Conservation (phyloP, 2,797 vertebrate genomes). For the Synaphobranchus kaupii region DNA sequence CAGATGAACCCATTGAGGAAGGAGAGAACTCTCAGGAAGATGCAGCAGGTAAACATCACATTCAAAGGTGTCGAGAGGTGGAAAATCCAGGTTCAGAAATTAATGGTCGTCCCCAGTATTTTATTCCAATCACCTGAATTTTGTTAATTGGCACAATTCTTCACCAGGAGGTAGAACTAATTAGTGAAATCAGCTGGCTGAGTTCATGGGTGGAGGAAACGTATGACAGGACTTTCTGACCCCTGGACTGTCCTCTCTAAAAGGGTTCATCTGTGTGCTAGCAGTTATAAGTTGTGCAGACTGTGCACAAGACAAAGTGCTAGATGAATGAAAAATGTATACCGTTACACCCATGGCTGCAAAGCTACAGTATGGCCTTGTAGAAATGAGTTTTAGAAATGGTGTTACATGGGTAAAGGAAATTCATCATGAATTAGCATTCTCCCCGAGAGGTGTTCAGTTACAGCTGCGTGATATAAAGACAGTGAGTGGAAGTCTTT, state of each 20-base stretch:
- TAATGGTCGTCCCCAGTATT: no score
- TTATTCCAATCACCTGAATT: no score
- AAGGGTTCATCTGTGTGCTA: neutral
- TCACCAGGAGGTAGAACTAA: no score
- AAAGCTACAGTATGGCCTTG: no score
- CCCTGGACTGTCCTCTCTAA: neutral
- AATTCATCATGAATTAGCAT: neutral
- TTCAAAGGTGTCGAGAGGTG: no score
- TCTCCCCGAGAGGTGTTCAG: neutral
- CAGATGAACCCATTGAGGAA: constrained; percentile 15
- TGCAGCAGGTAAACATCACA: constrained; percentile 1
- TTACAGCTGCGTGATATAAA: neutral
- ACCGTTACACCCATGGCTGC: no score
- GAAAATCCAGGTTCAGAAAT: no score
- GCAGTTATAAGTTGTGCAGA: neutral
- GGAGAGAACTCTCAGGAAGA: neutral
- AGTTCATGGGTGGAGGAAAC: no score
- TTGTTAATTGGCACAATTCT: no score
- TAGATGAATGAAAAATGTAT: neutral
- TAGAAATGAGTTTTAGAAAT: no score
- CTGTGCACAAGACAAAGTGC: neutral
- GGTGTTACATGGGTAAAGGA: neutral
- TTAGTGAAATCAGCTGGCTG: no score
- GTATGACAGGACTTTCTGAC: no score
- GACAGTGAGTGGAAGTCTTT: neutral